Base-by-base conservation (phyloP, 64 coral and sea anemone species). In the Hydrozoanthus tunicans region DNA sequence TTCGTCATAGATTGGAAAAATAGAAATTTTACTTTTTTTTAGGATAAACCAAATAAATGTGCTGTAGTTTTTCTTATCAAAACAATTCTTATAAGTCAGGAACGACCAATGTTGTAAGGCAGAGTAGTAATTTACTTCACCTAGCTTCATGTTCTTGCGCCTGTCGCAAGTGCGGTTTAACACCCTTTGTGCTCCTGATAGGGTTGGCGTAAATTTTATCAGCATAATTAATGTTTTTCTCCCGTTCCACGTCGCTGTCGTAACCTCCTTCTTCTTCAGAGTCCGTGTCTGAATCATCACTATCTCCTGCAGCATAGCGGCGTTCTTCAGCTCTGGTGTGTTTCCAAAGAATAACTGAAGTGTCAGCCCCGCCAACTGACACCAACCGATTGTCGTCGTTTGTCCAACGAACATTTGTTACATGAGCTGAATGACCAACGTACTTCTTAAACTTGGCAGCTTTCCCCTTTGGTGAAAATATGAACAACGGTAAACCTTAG, bases 121-220 rank as follows among this genome's bases (percentile, higher is more conserved):
- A 43, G 32, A 43, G 32, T 43, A 15, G 9, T 4, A 8, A 12
- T 6, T 27, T 6, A 20, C 7, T 20, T 9, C 52, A 91, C 96
- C 93, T 91, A 79, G 93, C 91, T 59, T 95, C 96, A 0, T 84
- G 89, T 51, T 77, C 93, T 71, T 94, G 79, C 55, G 62, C 85
- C 56, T 98, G 91, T 78, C 91, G 95, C 12, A 98, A 72, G 57
- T 98, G 93, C 27, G 96, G 96, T 80, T 95, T 95, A 2, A 95
- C 83, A 26, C 96, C 96, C n/a, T 95, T 98, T 3, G 96, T 98
- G 0, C 88, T 95, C 59, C 96, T 84, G 24, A 98, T 78, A 9
- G 96, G 96, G 78, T 98, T 95, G 0, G 96, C 91, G 58, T 98
- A 98, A 80, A 98, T 98, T 88, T 98, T 98, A 77, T 98, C 96